Evolutionary conservation across 2,113 vertebrate genomes (phyloP).

Genomic region (Cebus imitator): DNA sequence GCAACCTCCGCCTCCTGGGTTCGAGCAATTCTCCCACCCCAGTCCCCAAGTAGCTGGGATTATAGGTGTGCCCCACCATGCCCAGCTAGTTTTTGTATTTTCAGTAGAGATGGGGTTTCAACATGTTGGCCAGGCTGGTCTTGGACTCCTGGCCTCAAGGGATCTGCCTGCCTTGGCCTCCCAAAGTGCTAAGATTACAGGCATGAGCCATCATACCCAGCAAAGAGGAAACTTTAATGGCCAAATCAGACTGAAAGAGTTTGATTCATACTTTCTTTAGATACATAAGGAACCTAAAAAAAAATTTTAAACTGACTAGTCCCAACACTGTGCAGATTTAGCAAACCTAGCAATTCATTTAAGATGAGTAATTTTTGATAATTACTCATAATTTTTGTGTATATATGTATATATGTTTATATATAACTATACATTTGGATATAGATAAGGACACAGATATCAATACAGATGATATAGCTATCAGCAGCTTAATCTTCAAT

Average conservation of each 20-base stretch:
- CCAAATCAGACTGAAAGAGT: neutral
- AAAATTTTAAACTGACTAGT: neutral
- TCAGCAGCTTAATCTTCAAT: conserved; percentile 53
- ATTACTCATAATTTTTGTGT: neutral
- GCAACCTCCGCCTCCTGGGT: too few species aligned
- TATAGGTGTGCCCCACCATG: too few species aligned
- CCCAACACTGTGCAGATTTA: conserved; percentile 62
- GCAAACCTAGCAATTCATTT: conserved; percentile 30
- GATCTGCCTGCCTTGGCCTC: too few species aligned
- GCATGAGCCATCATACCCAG: too few species aligned
- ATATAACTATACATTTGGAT: neutral
- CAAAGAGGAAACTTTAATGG: neutral
- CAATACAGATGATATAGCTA: neutral
- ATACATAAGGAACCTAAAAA: conserved; percentile 48
- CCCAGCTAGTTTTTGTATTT: too few species aligned
- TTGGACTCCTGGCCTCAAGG: too few species aligned
- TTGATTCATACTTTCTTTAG: neutral
- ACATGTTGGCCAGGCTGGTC: too few species aligned
- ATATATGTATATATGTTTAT: neutral
- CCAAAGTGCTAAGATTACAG: too few species aligned
- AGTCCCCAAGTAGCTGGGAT: too few species aligned
- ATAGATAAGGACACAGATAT: neutral
- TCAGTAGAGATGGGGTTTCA: too few species aligned
- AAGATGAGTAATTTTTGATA: conserved; percentile 61
- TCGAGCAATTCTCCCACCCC: too few species aligned